A percentile compares a stretch with the other conserved stretches of the same genome.
These are phyloP conservation scores for Zoroaster sp. DNA, from an alignment of 53 echinoderm and acorn worm genomes.

Conservation along the genomic window DNA sequence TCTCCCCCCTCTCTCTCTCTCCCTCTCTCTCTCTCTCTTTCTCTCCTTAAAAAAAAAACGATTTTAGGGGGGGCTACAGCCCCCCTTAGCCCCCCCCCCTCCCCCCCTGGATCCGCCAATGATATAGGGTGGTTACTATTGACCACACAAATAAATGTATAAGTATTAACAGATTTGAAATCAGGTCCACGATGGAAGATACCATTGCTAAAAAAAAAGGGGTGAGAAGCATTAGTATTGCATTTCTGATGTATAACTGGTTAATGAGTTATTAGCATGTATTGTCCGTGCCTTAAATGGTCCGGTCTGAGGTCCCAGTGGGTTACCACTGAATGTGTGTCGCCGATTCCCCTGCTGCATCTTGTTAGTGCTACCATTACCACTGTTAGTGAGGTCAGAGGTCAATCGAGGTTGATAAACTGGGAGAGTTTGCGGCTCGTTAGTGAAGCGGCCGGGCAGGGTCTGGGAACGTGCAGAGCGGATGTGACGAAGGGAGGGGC, in stretches of 20 bases:
- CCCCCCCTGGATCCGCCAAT: too few species aligned
- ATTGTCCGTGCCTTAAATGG: conserved; percentile 26
- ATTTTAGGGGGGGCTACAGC: too few species aligned
- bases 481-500: conserved; percentile 69
- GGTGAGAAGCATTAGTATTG: neutral
- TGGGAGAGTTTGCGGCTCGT: conserved; percentile 1
- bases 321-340: conserved; percentile 20
- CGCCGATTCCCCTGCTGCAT: neutral
- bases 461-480: conserved; percentile 75
- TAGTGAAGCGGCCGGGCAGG: conserved; percentile 60
- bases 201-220: neutral
- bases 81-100: too few species aligned
- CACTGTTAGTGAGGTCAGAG: conserved; percentile 25
- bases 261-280: conserved; percentile 9
- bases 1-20: too few species aligned
- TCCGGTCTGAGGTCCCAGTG: neutral
- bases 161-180: neutral
- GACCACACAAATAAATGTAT: too few species aligned
- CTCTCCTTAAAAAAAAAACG: too few species aligned
- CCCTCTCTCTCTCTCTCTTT: too few species aligned
- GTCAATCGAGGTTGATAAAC: neutral
- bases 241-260: neutral
- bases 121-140: too few species aligned
- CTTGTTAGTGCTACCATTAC: neutral
- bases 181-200: neutral